A percentile compares a stretch with the other conserved stretches of the same genome.
Evolutionary conservation across 37 sponge, comb jelly and placozoan species (phyloP).

Genomic region (Geodia barretti): DNA sequence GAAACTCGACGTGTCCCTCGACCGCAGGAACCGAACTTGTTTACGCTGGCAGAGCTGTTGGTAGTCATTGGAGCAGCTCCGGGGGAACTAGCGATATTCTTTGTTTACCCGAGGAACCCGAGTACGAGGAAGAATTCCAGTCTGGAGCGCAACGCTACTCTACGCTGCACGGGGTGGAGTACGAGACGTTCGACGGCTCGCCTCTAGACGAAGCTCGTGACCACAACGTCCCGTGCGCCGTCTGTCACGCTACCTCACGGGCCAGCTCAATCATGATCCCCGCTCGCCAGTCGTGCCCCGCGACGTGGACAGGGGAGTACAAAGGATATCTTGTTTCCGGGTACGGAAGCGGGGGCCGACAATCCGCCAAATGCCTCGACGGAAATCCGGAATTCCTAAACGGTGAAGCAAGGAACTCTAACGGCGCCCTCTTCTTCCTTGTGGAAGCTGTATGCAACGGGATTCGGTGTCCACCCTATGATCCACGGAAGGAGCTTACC

Average conservation of each 20-base stretch:
- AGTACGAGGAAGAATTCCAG: conserved; percentile 24
- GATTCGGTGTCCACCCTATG: too few relatives aligned
- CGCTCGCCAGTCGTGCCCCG: conserved; percentile 15
- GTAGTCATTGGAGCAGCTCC: not conserved
- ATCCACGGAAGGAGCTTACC: too few relatives aligned
- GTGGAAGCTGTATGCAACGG: too few relatives aligned
- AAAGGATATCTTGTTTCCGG: conserved; percentile 40
- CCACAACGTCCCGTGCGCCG: conserved; percentile 36
- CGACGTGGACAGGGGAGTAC: conserved; percentile 48
- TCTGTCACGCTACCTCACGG: conserved; percentile 25
- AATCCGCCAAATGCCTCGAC: too few relatives aligned
- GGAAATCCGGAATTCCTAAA: too few relatives aligned
- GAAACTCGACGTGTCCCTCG: too few relatives aligned
- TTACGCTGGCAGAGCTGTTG: conserved; percentile 5
- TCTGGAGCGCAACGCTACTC: conserved; percentile 10
- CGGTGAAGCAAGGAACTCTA: too few relatives aligned
- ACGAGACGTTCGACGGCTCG: conserved; percentile 25
- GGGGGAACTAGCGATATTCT: conserved; percentile 3
- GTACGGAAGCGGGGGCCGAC: too few relatives aligned
- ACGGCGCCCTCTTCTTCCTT: too few relatives aligned
- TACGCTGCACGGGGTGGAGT: conserved; percentile 45
- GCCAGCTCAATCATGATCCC: conserved; percentile 29
- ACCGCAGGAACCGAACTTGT: conserved; percentile 1
- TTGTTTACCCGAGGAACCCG: conserved; percentile 11
- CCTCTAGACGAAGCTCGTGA: too few relatives aligned